A percentile compares a stretch with the other conserved stretches of the same genome.
phyloP scores from a whole-genome alignment of 2,888 invertebrate species.

The Lymantria dispar region DNA sequence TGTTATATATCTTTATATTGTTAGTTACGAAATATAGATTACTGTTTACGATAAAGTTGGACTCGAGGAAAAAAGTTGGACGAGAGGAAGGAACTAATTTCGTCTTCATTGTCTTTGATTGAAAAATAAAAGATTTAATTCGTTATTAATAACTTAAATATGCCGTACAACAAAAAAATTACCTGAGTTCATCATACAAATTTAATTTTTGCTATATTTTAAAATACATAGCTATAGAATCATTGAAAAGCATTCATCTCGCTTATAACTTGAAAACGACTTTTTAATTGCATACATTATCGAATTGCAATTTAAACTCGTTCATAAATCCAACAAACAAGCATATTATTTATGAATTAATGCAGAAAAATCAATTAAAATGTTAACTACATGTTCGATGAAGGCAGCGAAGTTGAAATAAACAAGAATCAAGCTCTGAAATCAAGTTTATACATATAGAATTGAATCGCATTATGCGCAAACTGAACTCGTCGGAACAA shows the following conservation, averaged over 20 bases:
- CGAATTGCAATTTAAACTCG: not conserved
- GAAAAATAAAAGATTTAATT: no score
- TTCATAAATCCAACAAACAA: constrained; percentile 1
- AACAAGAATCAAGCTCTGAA: constrained; percentile 24
- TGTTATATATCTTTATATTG: no score
- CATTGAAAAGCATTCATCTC: not conserved
- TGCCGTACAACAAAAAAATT: no score
- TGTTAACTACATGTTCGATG: constrained; percentile 13
- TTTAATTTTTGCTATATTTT: no score
- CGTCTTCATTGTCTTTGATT: no score
- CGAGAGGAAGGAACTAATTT: no score
- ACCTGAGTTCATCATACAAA: no score
- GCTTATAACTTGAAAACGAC: not conserved
- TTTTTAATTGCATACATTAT: not conserved
- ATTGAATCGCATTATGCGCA: constrained; percentile 19
- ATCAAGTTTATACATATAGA: constrained; percentile 24
- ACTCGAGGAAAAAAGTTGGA: no score
- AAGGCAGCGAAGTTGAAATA: constrained; percentile 20
- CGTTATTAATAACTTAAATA: no score
- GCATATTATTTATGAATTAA: not conserved
- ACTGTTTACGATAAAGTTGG: no score
- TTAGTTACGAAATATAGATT: no score
- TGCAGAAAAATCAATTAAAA: constrained; percentile 13
- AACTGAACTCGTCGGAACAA: constrained; percentile 16
- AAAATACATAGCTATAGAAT: no score